These are phyloP conservation scores for Otis tarda DNA, from an alignment of 2,113 vertebrate genomes.

Conservation along the genomic window DNA sequence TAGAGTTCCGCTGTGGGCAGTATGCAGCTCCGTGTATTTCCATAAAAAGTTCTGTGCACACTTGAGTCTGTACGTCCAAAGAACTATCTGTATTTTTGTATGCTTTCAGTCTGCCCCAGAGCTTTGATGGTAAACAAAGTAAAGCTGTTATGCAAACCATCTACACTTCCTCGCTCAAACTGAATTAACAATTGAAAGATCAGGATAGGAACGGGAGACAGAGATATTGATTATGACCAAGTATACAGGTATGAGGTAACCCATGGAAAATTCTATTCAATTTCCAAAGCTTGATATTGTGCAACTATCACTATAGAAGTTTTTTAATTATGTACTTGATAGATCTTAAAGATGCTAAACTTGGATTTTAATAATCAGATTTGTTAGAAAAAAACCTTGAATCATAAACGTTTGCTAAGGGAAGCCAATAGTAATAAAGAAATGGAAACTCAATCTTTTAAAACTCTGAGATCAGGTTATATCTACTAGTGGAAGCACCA, in stretches of 20 bases:
- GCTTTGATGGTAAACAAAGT: background rate
- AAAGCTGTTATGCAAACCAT: background rate
- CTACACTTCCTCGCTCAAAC: background rate
- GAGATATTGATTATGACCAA: background rate
- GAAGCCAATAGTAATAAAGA: background rate
- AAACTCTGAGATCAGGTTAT: background rate
- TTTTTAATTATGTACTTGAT: background rate
- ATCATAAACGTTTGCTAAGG: background rate
- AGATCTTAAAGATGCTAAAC: background rate
- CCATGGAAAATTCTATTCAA: background rate
- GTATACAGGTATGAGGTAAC: background rate
- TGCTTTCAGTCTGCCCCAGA: background rate
- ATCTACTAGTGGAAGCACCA: background rate
- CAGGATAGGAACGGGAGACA: background rate
- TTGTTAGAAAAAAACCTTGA: background rate
- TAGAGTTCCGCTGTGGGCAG: background rate
- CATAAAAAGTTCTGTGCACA: background rate
- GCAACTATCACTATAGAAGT: background rate
- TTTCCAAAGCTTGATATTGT: background rate
- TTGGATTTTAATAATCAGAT: background rate
- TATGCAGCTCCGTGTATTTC: background rate
- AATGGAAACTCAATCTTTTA: background rate
- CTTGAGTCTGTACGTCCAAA: background rate
- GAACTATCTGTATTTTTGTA: background rate
- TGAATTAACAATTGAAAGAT: conserved; percentile 4